phyloP scores from a whole-genome alignment of 2,797 vertebrate species.

The Neosilurus hyrtlii region DNA sequence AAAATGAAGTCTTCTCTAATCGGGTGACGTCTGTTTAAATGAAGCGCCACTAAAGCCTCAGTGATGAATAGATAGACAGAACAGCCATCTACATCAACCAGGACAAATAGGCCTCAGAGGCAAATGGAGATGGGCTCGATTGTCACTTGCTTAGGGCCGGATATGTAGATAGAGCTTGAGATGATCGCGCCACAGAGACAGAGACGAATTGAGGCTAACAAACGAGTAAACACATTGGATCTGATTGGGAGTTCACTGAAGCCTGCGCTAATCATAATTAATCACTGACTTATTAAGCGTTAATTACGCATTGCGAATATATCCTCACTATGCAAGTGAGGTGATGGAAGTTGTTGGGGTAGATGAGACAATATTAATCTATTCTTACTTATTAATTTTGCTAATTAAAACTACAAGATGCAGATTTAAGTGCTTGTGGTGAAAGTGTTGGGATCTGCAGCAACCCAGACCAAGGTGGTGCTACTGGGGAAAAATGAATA shows the following conservation, averaged over 20 bases:
- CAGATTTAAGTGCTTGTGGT: conserved; percentile 71
- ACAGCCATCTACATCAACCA: conserved; percentile 60
- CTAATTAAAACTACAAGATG: conserved; percentile 82
- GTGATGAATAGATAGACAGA: conserved; percentile 68
- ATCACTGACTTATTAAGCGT: conserved; percentile 84
- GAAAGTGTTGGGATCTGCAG: not conserved
- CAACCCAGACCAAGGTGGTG: not conserved
- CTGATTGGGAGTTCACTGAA: conserved; percentile 78
- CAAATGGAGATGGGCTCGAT: conserved; percentile 66
- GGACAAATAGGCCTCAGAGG: conserved; percentile 71
- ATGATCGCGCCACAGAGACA: conserved; percentile 64
- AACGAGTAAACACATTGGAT: conserved; percentile 74
- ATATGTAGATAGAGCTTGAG: conserved; percentile 69
- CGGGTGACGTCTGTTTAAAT: conserved; percentile 52
- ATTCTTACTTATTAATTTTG: conserved; percentile 83
- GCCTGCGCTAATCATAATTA: conserved; percentile 81
- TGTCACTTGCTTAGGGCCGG: conserved; percentile 57
- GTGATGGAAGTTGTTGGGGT: conserved; percentile 60
- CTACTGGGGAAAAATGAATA: not conserved
- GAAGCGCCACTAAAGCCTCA: conserved; percentile 63
- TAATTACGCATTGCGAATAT: conserved; percentile 79
- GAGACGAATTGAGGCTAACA: conserved; percentile 71
- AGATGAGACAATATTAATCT: conserved; percentile 75
- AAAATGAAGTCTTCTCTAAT: conserved; percentile 48
- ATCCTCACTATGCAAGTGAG: conserved; percentile 68